Conservation (phyloP, 2,888 invertebrate species). For the Conchocele bisecta region DNA sequence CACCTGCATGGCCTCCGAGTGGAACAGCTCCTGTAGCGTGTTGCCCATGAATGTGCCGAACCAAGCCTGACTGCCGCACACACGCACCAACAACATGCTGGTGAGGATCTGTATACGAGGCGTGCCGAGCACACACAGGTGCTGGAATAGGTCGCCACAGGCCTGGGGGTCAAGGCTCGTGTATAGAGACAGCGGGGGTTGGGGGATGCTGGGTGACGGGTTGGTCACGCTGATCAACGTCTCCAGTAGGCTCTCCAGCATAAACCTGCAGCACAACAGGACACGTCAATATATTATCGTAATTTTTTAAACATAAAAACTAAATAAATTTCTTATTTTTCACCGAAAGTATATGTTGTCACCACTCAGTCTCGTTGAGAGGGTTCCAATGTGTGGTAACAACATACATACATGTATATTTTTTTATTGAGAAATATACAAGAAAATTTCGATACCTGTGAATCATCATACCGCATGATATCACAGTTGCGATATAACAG, state of each 20-base stretch:
- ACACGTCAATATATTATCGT: not conserved
- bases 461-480: no score
- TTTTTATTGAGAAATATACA: no score
- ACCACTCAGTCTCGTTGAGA: no score
- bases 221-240: constrained; percentile 86
- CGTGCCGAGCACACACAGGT: constrained; percentile 90
- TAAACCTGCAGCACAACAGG: constrained; percentile 84
- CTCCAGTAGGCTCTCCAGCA: constrained; percentile 92
- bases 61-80: constrained; percentile 90
- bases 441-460: no score
- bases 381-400: no score
- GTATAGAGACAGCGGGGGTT: constrained; percentile 74
- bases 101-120: constrained; percentile 87
- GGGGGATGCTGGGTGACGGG: constrained; percentile 82
- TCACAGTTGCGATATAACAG: no score
- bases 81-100: constrained; percentile 88
- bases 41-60: constrained; percentile 96
- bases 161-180: constrained; percentile 72
- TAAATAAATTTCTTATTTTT: no score
- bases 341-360: no score
- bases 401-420: no score
- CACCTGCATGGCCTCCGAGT: constrained; percentile 89
- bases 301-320: no score
- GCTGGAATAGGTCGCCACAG: constrained; percentile 87
- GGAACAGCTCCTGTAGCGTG: constrained; percentile 90